phyloP scores from a whole-genome alignment of 2,888 invertebrate genomes.

The Leuctra nigra region DNA sequence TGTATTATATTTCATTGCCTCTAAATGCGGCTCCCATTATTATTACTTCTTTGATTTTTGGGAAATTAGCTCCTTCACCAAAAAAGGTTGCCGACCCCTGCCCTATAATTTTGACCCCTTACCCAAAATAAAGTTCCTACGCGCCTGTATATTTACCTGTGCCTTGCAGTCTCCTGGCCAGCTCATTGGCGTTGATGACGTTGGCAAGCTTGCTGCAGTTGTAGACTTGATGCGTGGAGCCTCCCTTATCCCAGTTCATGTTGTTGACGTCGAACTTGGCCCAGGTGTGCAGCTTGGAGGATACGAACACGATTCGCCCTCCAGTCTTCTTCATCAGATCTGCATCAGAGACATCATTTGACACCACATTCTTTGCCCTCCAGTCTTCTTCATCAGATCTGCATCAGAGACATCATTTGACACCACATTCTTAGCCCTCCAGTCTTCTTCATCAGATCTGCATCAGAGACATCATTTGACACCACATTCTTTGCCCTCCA shows the following conservation, averaged over 20 bases:
- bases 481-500: conserved; percentile 44
- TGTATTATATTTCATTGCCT: no score
- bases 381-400: conserved; percentile 41
- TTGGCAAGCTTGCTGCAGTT: conserved; percentile 47
- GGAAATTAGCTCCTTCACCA: no score
- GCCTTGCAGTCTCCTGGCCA: conserved; percentile 42
- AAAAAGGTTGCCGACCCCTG: no score
- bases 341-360: no score
- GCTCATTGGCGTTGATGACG: conserved; percentile 44
- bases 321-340: conserved; percentile 41
- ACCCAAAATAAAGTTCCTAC: not conserved
- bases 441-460: conserved; percentile 40
- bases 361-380: conserved; percentile 44
- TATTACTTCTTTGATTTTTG: no score
- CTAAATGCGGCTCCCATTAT: no score
- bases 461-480: no score
- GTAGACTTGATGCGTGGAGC: conserved; percentile 38
- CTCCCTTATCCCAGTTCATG: conserved; percentile 27
- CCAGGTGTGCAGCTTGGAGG: conserved; percentile 43
- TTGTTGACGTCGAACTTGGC: conserved; percentile 38
- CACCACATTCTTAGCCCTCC: conserved; percentile 45
- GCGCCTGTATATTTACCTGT: conserved; percentile 30
- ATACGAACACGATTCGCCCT: conserved; percentile 44
- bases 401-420: no score
- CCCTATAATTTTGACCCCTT: no score